Evolutionary conservation across 2,113 vertebrate species (phyloP).

Genomic region (Chroicocephalus ridibundus): DNA sequence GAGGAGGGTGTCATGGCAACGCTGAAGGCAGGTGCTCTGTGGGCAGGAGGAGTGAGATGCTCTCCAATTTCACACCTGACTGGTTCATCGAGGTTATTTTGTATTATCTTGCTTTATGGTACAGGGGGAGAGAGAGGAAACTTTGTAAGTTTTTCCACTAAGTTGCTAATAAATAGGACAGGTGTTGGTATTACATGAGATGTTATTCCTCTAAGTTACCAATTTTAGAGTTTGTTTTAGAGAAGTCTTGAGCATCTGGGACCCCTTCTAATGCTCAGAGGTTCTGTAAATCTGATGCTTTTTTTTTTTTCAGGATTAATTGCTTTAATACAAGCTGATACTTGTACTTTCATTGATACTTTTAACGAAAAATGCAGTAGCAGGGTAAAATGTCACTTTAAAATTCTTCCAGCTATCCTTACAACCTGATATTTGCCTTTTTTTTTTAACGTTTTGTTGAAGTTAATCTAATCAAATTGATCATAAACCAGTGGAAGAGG

Average conservation of each 20-base stretch:
- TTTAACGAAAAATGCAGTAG: background rate
- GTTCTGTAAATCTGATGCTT: background rate
- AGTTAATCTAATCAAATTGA: background rate
- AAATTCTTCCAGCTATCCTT: background rate
- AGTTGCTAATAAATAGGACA: background rate
- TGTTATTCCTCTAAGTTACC: background rate
- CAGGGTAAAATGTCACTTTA: background rate
- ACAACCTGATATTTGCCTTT: background rate
- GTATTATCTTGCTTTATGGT: background rate
- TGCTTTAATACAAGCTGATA: background rate
- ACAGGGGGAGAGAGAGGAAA: background rate
- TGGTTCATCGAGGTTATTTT: background rate
- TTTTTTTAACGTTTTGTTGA: background rate
- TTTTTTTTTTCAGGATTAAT: background rate
- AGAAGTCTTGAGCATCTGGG: background rate
- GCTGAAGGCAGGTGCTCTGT: background rate
- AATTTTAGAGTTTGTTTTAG: background rate
- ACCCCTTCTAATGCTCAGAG: background rate
- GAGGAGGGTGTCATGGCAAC: background rate
- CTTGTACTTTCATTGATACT: background rate
- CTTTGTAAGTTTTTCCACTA: background rate
- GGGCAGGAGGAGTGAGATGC: background rate
- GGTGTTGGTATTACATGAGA: background rate
- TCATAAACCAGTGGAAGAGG: background rate
- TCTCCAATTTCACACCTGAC: background rate